Percentiles rank a stretch among this genome's conserved stretches.
Evolutionary conservation across 2,888 invertebrate genomes (phyloP).

Genomic region (Scaptomyza parva): DNA sequence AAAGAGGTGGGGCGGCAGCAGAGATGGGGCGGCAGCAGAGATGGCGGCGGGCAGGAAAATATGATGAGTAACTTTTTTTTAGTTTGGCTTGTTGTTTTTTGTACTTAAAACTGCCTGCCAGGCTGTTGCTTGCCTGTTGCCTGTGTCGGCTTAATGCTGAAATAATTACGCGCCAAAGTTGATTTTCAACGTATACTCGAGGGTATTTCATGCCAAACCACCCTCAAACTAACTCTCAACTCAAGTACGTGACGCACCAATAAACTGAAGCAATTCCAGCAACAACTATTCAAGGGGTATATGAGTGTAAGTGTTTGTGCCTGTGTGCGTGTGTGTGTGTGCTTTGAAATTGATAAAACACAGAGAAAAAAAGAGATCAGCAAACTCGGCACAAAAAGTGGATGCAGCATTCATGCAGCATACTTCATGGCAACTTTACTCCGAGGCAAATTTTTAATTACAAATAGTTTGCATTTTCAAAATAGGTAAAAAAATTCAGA

Average conservation of each 20-base stretch:
- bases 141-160: slow-evolving; percentile 50
- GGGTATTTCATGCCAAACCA: slow-evolving; percentile 13
- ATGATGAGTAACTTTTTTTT: slow-evolving; percentile 65
- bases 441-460: slow-evolving; percentile 15
- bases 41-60: slow-evolving; percentile 31
- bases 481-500: slow-evolving; percentile 8
- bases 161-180: slow-evolving; percentile 67
- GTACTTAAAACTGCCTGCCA: slow-evolving; percentile 27
- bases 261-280: slow-evolving; percentile 32
- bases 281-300: slow-evolving; percentile 22
- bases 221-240: slow-evolving; percentile 32
- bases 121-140: neutral
- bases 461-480: slow-evolving; percentile 3
- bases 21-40: too few species aligned
- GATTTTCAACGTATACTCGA: slow-evolving; percentile 49
- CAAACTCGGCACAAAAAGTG: slow-evolving; percentile 49
- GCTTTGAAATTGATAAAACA: slow-evolving; percentile 61
- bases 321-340: neutral
- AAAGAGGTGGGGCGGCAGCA: too few species aligned
- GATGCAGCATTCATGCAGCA: slow-evolving; percentile 28
- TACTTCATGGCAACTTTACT: slow-evolving; percentile 19
- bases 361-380: slow-evolving; percentile 63
- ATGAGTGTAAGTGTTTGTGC: slow-evolving; percentile 8
- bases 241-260: slow-evolving; percentile 66
- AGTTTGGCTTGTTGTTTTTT: slow-evolving; percentile 42